phyloP scores from a whole-genome alignment of 2,888 invertebrate genomes.

The Acanthosoma haemorrhoidale region DNA sequence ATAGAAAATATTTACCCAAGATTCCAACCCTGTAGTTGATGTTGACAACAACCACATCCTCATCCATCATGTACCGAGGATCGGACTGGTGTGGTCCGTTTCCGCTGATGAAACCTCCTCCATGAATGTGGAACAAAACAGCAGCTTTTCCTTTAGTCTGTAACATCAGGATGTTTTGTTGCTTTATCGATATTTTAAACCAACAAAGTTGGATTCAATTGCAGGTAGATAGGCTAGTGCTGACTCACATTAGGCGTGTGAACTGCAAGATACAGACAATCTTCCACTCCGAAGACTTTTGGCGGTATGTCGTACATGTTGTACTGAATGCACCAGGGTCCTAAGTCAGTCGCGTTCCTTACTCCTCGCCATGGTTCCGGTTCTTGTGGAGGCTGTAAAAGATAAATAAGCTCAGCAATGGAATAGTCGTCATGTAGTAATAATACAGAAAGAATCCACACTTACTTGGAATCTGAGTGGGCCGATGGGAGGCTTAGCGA shows the following conservation, averaged over 20 bases:
- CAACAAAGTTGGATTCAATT: too few species aligned
- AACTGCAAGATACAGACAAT: slow-evolving; percentile 37
- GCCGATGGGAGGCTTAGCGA: slow-evolving; percentile 34
- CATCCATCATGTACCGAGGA: slow-evolving; percentile 31
- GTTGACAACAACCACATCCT: slow-evolving; percentile 31
- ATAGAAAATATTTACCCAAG: too few species aligned
- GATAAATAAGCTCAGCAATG: too few species aligned
- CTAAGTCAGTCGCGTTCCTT: slow-evolving; percentile 17
- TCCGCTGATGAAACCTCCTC: slow-evolving; percentile 41
- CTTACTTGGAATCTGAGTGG: slow-evolving; percentile 32
- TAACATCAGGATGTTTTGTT: neutral
- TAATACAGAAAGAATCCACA: neutral
- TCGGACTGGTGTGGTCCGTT: slow-evolving; percentile 7
- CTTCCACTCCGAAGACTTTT: slow-evolving; percentile 32
- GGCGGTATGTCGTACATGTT: slow-evolving; percentile 10
- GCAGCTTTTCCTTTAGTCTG: slow-evolving; percentile 21
- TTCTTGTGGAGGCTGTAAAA: slow-evolving; percentile 26
- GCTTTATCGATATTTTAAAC: too few species aligned
- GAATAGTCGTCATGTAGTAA: neutral
- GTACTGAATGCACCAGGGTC: slow-evolving; percentile 9
- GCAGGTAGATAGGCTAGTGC: neutral
- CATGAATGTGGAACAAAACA: slow-evolving; percentile 43
- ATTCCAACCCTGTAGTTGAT: slow-evolving; percentile 31
- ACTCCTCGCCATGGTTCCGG: slow-evolving; percentile 22
- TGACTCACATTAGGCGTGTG: slow-evolving; percentile 36